These are phyloP conservation scores for Lindbergichthys nudifrons DNA, from an alignment of 2,797 vertebrate genomes.

Conservation along the genomic window DNA sequence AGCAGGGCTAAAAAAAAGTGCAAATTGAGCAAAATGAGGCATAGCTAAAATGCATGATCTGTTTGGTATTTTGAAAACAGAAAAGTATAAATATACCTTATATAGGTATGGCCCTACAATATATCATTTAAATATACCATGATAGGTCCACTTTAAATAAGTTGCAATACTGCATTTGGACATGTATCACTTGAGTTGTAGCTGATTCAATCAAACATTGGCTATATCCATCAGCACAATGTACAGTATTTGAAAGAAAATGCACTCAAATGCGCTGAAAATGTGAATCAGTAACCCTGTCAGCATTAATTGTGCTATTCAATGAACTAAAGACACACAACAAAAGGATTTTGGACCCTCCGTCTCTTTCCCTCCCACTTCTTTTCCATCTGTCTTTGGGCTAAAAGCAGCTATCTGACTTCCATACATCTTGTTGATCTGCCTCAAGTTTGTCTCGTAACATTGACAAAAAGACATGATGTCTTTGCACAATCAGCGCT, in stretches of 20 bases:
- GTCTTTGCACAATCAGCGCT: constrained; percentile 53
- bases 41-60: too few relatives aligned
- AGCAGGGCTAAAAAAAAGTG: too few relatives aligned
- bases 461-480: constrained; percentile 44
- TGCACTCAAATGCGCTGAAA: background rate
- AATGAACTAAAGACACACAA: background rate
- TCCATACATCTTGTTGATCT: constrained; percentile 10
- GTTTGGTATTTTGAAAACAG: too few relatives aligned
- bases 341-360: background rate
- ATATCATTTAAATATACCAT: too few relatives aligned
- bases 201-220: background rate
- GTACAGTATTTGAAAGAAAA: background rate
- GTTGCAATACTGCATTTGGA: background rate
- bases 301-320: background rate
- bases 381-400: constrained; percentile 5
- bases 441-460: constrained; percentile 7
- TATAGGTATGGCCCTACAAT: too few relatives aligned
- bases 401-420: constrained; percentile 10
- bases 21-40: too few relatives aligned
- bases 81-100: too few relatives aligned
- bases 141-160: too few relatives aligned
- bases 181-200: background rate
- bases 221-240: background rate
- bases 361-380: background rate
- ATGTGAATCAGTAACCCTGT: background rate